These are phyloP conservation scores for Tromatobia lineatoria DNA, from an alignment of 2,888 invertebrate species.

Conservation along the genomic window DNA sequence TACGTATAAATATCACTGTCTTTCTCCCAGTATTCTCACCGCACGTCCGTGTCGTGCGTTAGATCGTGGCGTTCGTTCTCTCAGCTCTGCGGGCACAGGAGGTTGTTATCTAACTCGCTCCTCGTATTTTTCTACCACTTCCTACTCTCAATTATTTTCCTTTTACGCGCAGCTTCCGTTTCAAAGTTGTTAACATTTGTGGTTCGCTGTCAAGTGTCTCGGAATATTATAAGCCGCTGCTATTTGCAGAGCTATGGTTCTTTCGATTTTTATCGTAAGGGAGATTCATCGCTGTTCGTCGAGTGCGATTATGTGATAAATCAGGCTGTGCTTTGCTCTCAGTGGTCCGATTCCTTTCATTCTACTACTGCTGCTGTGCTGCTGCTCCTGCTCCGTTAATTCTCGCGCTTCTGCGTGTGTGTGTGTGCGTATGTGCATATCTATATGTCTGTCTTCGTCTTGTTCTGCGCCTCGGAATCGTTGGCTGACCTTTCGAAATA, in stretches of 20 bases:
- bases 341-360: constrained; percentile 54
- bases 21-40: not conserved
- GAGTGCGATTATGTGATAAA: constrained; percentile 60
- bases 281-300: constrained; percentile 32
- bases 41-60: constrained; percentile 26
- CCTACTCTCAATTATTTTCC: not conserved
- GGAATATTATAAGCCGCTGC: not conserved
- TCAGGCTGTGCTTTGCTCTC: constrained; percentile 52
- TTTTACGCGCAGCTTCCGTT: not conserved
- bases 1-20: not conserved
- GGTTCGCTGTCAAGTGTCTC: not conserved
- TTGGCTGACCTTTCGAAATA: constrained; percentile 74
- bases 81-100: constrained; percentile 4
- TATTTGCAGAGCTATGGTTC: not conserved
- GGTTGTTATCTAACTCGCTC: constrained; percentile 52
- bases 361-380: constrained; percentile 38
- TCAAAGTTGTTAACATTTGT: not conserved
- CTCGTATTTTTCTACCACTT: constrained; percentile 9
- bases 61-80: constrained; percentile 39
- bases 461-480: constrained; percentile 70
- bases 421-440: not conserved
- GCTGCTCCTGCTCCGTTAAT: constrained; percentile 43
- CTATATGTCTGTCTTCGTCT: constrained; percentile 23
- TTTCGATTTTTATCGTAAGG: not conserved
- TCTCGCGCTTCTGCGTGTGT: constrained; percentile 18